Percentiles rank a stretch among this genome's conserved stretches.
phyloP scores from a whole-genome alignment of 2,888 invertebrate genomes.

The Choristoneura rosaceana region DNA sequence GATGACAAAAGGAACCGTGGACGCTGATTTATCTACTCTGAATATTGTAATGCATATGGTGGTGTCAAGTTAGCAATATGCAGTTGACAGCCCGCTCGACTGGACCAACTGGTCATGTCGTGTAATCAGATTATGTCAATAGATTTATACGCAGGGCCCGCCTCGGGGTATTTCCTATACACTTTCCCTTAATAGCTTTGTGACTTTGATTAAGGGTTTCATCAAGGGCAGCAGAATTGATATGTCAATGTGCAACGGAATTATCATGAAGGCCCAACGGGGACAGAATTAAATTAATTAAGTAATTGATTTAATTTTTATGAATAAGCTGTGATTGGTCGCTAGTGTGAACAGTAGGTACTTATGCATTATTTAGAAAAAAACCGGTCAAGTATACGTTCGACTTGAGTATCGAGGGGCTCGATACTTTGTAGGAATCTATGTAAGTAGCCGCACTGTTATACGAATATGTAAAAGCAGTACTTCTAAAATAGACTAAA shows the following conservation, averaged over 20 bases:
- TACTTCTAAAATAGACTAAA: constrained; percentile 3
- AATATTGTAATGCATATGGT: constrained; percentile 8
- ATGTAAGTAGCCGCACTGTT: not conserved
- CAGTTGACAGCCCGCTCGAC: constrained; percentile 45
- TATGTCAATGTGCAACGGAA: constrained; percentile 16
- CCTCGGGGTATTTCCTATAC: constrained; percentile 24
- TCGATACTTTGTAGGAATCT: too few species aligned
- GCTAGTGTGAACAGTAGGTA: too few species aligned
- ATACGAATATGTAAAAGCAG: not conserved
- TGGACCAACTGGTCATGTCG: constrained; percentile 48
- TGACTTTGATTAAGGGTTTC: constrained; percentile 34
- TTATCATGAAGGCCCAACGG: not conserved
- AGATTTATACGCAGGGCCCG: constrained; percentile 47
- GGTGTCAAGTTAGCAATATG: constrained; percentile 46
- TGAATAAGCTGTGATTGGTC: too few species aligned
- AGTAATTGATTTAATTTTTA: not conserved
- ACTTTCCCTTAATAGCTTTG: constrained; percentile 27
- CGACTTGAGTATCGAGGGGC: too few species aligned
- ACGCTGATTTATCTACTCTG: not conserved
- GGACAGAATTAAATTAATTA: not conserved
- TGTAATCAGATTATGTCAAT: constrained; percentile 58
- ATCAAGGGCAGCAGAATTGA: constrained; percentile 26
- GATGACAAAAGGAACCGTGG: not conserved
- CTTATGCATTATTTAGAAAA: too few species aligned
- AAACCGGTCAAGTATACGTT: too few species aligned